phyloP scores from a whole-genome alignment of 2,888 invertebrate genomes.

The Gastracanthus pulcherrimus region DNA sequence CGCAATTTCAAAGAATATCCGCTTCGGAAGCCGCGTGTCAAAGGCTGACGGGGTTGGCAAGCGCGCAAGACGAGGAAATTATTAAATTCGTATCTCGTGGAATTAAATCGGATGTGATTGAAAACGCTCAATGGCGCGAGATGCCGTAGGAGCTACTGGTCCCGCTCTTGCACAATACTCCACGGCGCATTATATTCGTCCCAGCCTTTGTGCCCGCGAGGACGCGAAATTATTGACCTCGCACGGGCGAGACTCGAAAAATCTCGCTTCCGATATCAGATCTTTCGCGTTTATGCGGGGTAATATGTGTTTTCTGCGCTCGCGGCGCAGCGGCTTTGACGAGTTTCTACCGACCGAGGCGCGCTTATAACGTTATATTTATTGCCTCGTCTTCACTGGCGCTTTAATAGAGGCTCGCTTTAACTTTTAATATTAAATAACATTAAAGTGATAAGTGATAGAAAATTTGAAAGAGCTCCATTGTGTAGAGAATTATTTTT shows the following conservation, averaged over 20 bases:
- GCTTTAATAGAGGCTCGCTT: no score
- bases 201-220: background rate
- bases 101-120: constrained; percentile 51
- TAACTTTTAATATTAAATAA: no score
- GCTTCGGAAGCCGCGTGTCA: constrained; percentile 15
- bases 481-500: no score
- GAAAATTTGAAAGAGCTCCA: no score
- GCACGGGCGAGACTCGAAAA: constrained; percentile 30
- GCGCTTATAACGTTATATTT: no score
- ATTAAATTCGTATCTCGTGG: constrained; percentile 48
- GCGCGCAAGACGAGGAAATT: constrained; percentile 11
- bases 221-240: constrained; percentile 21
- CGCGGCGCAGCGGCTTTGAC: no score
- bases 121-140: constrained; percentile 38
- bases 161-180: no score
- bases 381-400: no score
- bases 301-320: no score
- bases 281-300: background rate
- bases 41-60: background rate
- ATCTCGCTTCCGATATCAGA: constrained; percentile 32
- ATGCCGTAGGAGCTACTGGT: no score
- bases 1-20: constrained; percentile 41
- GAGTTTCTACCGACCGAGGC: no score
- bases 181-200: background rate
- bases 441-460: no score